A percentile compares a stretch with the other conserved stretches of the same genome.
Conservation (phyloP, 2,888 invertebrate genomes). For the Pheosia tremula region DNA sequence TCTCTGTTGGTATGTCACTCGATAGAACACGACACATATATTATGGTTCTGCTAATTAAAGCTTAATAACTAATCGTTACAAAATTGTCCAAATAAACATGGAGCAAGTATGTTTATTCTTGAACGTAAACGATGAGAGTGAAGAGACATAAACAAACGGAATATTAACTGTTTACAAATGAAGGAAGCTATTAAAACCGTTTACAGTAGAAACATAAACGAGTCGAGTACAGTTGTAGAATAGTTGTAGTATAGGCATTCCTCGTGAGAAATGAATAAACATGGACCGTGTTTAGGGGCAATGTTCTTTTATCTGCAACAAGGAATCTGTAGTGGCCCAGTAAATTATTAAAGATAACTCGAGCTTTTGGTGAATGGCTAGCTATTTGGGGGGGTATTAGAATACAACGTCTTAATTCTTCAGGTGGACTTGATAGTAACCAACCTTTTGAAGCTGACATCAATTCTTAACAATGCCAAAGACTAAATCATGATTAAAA, state of each 20-base stretch:
- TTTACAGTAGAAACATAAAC: conserved; percentile 36
- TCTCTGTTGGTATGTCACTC: conserved; percentile 16
- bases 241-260: conserved; percentile 40
- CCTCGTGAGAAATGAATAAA: conserved; percentile 51
- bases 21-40: conserved; percentile 8
- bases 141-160: conserved; percentile 23
- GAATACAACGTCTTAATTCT: neutral
- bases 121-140: conserved; percentile 26
- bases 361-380: neutral
- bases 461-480: neutral
- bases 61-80: neutral
- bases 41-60: neutral
- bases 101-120: conserved; percentile 35
- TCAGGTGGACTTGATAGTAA: neutral
- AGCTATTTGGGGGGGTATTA: neutral
- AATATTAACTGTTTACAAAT: conserved; percentile 35
- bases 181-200: conserved; percentile 28
- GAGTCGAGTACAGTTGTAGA: conserved; percentile 45
- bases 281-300: conserved; percentile 40
- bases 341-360: conserved; percentile 21
- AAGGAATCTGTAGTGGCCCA: conserved; percentile 31
- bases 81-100: conserved; percentile 30
- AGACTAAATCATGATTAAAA: neutral
- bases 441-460: neutral
- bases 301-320: conserved; percentile 51